These are phyloP conservation scores for Pyrrhia umbra DNA, from an alignment of 2,888 invertebrate genomes.

Conservation along the genomic window DNA sequence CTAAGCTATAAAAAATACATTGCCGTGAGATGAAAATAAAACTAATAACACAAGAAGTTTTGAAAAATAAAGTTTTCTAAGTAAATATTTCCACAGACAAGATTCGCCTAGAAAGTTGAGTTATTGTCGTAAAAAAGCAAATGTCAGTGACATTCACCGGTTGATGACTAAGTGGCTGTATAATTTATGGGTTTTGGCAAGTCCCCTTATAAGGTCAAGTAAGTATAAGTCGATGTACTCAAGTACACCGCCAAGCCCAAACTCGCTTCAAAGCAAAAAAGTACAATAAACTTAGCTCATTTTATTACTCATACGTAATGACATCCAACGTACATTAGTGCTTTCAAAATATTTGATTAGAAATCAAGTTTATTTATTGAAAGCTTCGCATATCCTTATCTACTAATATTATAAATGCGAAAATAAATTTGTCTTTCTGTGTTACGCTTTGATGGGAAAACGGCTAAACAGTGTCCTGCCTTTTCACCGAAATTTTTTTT, in stretches of 20 bases:
- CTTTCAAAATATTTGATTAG: neutral
- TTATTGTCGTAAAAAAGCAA: constrained; percentile 45
- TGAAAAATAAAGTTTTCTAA: neutral
- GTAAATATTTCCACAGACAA: neutral
- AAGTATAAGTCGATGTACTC: constrained; percentile 47
- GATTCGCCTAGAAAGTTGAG: constrained; percentile 23
- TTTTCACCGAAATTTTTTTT: no score
- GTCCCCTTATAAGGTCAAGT: constrained; percentile 50
- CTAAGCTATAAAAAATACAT: neutral
- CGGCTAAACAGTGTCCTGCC: neutral
- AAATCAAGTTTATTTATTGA: neutral
- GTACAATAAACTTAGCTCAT: constrained; percentile 6
- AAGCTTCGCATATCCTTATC: neutral
- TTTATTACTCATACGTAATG: constrained; percentile 1
- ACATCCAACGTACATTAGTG: no score
- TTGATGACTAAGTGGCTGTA: constrained; percentile 48
- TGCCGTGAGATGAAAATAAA: neutral
- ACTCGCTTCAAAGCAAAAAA: constrained; percentile 16
- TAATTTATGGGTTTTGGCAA: constrained; percentile 53
- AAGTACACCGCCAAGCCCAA: constrained; percentile 28
- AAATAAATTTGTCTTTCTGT: no score
- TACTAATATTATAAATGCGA: no score
- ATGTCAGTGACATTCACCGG: constrained; percentile 42
- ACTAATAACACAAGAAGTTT: neutral
- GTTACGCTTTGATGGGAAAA: no score